Evolutionary conservation across 2,797 vertebrate species (phyloP), one percentile per base, ranked within the genome.

Genomic region (Falco peregrinus): DNA sequence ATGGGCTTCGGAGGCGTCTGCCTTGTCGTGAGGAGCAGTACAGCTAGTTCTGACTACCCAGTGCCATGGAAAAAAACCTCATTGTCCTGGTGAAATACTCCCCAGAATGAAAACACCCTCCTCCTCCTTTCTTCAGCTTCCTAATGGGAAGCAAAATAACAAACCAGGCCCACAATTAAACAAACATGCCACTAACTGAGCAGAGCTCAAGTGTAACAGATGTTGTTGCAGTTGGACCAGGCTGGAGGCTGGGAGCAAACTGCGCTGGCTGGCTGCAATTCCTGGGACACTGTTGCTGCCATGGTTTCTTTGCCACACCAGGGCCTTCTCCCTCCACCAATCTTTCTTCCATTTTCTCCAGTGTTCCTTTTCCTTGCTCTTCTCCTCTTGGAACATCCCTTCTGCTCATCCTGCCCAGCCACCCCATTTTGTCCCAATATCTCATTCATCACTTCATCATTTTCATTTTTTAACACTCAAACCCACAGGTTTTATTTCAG

Each of bases 101-200:
- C 94, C 94, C 92, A 93, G 94, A 97, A 97, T 69, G 84, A 97
- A 97, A 97, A 97, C 94, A 97, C 96, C 97, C 97, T 97, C 93
- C 96, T 96, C 93, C 95, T 96, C 94, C 95, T 97, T 97, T 97
- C 96, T 97, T 97, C 95, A 93, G 95, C 93, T 98, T 98, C 97
- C 96, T 98, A 97, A 98, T 97, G 96, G 96, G 97, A 98, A 97
- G 94, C 97, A 96, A 97, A 97, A 97, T 93, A 97, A 96, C 97
- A 97, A 97, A 96, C 95, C 94, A 95, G 96, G 96, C 97, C 91
- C 95, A 97, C 97, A 97, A 96, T 97, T 98, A 98, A 98, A 97
- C 96, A 97, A 98, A 97, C 96, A 97, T 89, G 94, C 94, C 96
- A 93, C 96, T 97, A 98, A 94, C 88, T 4, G 4, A 96, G 96